Evolutionary conservation across 2,888 invertebrate species (phyloP), one percentile per base, ranked within the genome.

Genomic region (Spatulosminthurus flaviceps): DNA sequence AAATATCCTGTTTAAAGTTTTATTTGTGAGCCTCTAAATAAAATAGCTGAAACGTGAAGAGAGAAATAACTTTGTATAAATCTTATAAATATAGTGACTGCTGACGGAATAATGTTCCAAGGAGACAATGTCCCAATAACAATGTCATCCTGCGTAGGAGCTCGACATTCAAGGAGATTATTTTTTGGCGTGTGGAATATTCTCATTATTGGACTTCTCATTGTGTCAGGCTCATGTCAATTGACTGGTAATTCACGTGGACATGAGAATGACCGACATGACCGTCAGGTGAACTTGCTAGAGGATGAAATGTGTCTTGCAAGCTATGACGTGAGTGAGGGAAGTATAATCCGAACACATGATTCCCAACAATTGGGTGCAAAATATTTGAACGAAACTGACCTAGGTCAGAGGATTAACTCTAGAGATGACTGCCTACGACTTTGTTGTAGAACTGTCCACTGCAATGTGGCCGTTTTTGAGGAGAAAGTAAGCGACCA

Each of bases 391-490:
- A 94, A 93, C 87, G 95, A 95, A 87, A 91, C 93, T 82, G 95
- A 95, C 88, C 90, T 95, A 86, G 92, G 93, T 26, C 69, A n/a
- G 21, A 75, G 78, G 43, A 60, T 81, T 7, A 84, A 87, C 84
- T 91, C 93, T 76, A 91, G 93, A 84, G 91, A 92, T 86, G 95
- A 95, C 87, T 96, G 96, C 87, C 90, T 95, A 86, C 90, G 92
- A 75, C 90, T 95, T 82, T 96, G 96, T 89, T 96, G 96, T 88
- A 93, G 94, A 88, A 95, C 95, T 1, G 92, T 92, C 73, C 89
- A 91, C 81, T 96, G 96, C 88, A 95, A 96, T 88, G 95, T 96
- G 28, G 96, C 95, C 88, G 93, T 96, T 84, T 96, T 93, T 87
- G 96, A 96, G 88, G 94, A 96, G 87, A 96, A 95, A 92, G 95